These are phyloP conservation scores for Tiaroga cobitis DNA, from an alignment of 2,797 vertebrate species.

Conservation along the genomic window DNA sequence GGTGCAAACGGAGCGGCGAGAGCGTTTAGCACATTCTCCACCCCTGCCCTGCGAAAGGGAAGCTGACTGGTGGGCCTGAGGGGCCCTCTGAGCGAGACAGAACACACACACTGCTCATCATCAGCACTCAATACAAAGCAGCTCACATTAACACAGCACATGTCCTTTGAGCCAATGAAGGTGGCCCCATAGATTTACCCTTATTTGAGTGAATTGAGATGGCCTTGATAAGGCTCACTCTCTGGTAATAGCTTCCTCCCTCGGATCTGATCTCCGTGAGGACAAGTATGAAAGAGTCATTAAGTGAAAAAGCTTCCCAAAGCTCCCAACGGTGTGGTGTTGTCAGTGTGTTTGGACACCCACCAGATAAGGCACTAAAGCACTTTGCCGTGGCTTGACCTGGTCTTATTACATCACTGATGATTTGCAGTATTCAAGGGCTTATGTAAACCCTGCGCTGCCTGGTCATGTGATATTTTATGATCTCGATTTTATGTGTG, in stretches of 20 bases:
- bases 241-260: conserved; percentile 52
- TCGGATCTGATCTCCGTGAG: conserved; percentile 51
- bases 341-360: conserved; percentile 51
- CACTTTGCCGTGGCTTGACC: conserved; percentile 47
- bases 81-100: background rate
- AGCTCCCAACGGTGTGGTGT: conserved; percentile 51
- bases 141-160: conserved; percentile 32
- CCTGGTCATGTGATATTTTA: conserved; percentile 25
- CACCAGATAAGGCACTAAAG: conserved; percentile 49
- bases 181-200: conserved; percentile 15
- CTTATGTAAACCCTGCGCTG: conserved; percentile 37
- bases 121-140: conserved; percentile 42
- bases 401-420: conserved; percentile 50
- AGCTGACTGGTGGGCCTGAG: conserved; percentile 12
- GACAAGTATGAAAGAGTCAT: conserved; percentile 52
- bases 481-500: conserved; percentile 51
- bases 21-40: conserved; percentile 32
- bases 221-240: conserved; percentile 56
- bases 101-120: conserved; percentile 34
- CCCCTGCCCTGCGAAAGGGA: background rate
- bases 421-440: conserved; percentile 42
- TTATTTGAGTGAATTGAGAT: conserved; percentile 52
- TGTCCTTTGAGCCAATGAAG: conserved; percentile 40
- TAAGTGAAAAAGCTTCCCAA: conserved; percentile 50
- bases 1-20: conserved; percentile 28